Evolutionary conservation across 2,113 vertebrate genomes (phyloP).

Genomic region (Cynocephalus volans): DNA sequence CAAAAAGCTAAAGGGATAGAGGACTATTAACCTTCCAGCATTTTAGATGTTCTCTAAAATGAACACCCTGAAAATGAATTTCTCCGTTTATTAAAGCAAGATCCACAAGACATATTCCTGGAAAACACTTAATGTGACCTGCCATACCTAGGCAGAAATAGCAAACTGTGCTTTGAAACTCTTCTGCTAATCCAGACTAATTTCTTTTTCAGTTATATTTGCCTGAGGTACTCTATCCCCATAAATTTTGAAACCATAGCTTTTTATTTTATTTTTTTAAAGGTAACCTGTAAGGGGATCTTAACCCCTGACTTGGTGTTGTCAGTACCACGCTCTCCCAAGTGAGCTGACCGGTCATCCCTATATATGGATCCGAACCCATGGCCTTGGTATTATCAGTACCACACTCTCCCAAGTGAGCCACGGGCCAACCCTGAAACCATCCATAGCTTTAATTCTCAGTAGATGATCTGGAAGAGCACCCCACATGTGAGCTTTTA

Average conservation of each 20-base stretch:
- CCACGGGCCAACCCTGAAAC: too few relatives aligned
- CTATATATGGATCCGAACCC: too few relatives aligned
- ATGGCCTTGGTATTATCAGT: too few relatives aligned
- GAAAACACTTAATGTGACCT: slow-evolving; percentile 45
- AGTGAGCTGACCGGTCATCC: too few relatives aligned
- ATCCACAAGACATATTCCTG: background rate
- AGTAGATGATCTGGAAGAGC: background rate
- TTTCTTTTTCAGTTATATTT: slow-evolving; percentile 24
- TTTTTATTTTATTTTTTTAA: background rate
- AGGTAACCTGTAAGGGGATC: too few relatives aligned
- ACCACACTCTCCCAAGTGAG: too few relatives aligned
- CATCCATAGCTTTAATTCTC: slow-evolving; percentile 2
- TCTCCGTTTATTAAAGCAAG: slow-evolving; percentile 34
- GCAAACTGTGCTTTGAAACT: background rate
- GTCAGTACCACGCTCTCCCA: too few relatives aligned
- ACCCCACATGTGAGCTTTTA: background rate
- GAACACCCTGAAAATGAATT: slow-evolving; percentile 46
- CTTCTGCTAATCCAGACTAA: slow-evolving; percentile 50
- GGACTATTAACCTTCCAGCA: background rate
- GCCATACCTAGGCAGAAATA: background rate
- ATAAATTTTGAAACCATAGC: slow-evolving; percentile 24
- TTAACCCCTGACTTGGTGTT: too few relatives aligned
- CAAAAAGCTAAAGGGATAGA: background rate
- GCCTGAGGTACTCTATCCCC: background rate
- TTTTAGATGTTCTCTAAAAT: slow-evolving; percentile 53